Evolutionary conservation across 2,113 vertebrate species (phyloP).

Genomic region (Austrofundulus limnaeus): DNA sequence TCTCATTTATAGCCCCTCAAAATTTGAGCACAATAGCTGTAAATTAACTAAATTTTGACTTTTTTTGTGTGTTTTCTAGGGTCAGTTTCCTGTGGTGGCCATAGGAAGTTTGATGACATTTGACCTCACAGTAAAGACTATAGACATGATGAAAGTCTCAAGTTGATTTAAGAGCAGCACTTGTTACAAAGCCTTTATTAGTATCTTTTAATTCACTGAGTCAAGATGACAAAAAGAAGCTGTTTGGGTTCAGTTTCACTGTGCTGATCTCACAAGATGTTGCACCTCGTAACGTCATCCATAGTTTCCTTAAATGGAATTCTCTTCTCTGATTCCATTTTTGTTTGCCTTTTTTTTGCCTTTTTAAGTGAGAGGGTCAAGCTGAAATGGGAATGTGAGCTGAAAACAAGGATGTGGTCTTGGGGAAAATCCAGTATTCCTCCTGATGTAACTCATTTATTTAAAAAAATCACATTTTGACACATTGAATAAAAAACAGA

Average conservation of each 20-base stretch:
- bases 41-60: too few species aligned
- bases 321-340: slow-evolving; percentile 66
- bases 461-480: slow-evolving; percentile 23
- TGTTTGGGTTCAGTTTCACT: slow-evolving; percentile 62
- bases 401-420: slow-evolving; percentile 74
- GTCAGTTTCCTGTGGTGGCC: too few species aligned
- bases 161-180: not conserved
- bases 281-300: slow-evolving; percentile 54
- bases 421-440: slow-evolving; percentile 46
- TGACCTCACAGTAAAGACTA: not conserved
- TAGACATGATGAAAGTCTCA: not conserved
- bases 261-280: slow-evolving; percentile 51
- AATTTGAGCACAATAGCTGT: too few species aligned
- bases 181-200: slow-evolving; percentile 9
- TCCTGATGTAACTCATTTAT: slow-evolving; percentile 39
- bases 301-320: slow-evolving; percentile 58
- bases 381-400: slow-evolving; percentile 77
- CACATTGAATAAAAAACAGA: not conserved
- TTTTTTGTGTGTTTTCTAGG: too few species aligned
- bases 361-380: slow-evolving; percentile 56
- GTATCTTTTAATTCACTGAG: slow-evolving; percentile 11
- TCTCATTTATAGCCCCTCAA: too few species aligned
- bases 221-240: slow-evolving; percentile 28
- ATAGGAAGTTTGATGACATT: not conserved
- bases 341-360: slow-evolving; percentile 50